Percentiles rank a stretch among this genome's conserved stretches.
phyloP scores from a whole-genome alignment of 2,797 vertebrate species.

The Eulemur albifrons region DNA sequence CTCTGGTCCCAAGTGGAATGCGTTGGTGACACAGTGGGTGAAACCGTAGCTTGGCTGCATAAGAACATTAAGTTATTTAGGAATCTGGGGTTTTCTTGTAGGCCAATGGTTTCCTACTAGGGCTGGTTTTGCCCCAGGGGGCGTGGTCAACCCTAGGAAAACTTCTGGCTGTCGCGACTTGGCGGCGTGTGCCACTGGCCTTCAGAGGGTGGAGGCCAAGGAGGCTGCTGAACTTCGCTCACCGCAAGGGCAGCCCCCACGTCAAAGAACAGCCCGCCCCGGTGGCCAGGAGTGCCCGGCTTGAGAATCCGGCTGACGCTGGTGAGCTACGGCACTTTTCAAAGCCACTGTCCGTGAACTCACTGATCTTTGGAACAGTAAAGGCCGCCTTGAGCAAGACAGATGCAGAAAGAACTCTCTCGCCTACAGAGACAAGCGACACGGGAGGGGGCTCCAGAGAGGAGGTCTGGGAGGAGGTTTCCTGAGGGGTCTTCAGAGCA shows the following conservation, averaged over 20 bases:
- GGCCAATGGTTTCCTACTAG: background rate
- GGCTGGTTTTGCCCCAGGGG: background rate
- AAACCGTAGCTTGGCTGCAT: background rate
- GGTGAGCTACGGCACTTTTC: background rate
- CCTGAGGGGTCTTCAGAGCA: background rate
- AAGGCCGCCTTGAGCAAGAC: background rate
- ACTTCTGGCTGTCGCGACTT: background rate
- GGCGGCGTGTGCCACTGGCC: too few relatives aligned
- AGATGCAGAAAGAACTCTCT: background rate
- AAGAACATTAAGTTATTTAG: background rate
- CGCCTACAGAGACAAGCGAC: background rate
- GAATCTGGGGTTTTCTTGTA: background rate
- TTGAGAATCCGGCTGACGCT: background rate
- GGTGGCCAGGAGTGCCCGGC: background rate
- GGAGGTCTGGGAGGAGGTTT: too few relatives aligned
- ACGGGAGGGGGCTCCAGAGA: accelerated
- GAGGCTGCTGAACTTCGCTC: accelerated
- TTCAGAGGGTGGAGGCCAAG: background rate
- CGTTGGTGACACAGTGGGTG: background rate
- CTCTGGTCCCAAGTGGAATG: background rate
- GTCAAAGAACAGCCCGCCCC: background rate
- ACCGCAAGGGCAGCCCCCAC: accelerated
- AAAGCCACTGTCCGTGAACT: background rate
- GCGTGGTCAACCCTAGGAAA: background rate
- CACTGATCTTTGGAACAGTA: background rate